Evolutionary conservation across 2,113 vertebrate species (phyloP), one percentile per base, ranked within the genome.

Genomic region (Arothron firmamentum): DNA sequence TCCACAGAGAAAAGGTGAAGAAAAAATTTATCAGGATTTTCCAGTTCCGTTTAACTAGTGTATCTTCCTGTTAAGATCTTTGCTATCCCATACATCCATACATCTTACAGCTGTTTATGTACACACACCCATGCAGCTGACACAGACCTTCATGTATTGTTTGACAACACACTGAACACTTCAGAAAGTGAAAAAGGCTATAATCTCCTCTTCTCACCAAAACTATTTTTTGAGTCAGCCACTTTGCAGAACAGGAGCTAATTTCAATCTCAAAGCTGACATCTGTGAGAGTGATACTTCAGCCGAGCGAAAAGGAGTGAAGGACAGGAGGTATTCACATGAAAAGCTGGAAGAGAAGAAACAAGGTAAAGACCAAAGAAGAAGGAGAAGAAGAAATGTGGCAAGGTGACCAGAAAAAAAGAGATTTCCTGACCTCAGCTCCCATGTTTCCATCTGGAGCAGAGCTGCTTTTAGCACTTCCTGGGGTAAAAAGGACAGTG

Each of bases 261-360:
- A 90, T 89, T 90, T 90, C 88, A 90, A 90, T 91, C 89, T 92
- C 88, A 92, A 92, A 90, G 90, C 87, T 85, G 84, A 90, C 89
- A 90, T 90, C 89, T 91, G 86, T 88, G 82, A 85, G 77, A 81
- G 84, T 81, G 77, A 84, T 84, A 77, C 70, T 55, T 72, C 78
- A 82, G 86, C 84, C 84, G 84, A 90, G 86, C 81, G 83, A 86
- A 82, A 77, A 81, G 80, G 77, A 79, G 70, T 51, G 41, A 46
- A 70, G 82, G 79, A 72, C 81, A 78, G 80, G 82, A 85, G 73
- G 81, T 74, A 38, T 68, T 78, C 73, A 80, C 46, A 47, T 46
- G 58, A 74, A 67, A 67, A 75, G 68, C 78, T 45, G 51, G 28
- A 23, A 66, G 73, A 59, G 59, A 74, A 58, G 31, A 50, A 65